phyloP scores from a whole-genome alignment of 2,888 invertebrate species.

The Morpho helenor region DNA sequence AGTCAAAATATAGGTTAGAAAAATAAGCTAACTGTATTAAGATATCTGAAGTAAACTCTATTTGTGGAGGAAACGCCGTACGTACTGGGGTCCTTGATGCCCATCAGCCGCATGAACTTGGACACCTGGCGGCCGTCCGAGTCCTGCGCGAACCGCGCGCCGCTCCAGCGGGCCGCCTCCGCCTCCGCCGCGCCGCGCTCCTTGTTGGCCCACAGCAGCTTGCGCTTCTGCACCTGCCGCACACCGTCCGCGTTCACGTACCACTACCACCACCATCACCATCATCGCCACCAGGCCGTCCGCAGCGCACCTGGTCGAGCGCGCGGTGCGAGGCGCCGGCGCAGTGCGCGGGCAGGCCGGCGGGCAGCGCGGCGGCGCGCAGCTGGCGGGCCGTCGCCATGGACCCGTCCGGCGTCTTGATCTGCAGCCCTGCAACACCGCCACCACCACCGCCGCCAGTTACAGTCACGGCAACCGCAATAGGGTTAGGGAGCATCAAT shows the following conservation, averaged over 20 bases:
- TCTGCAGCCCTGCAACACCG: conserved; percentile 59
- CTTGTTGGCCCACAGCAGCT: conserved; percentile 93
- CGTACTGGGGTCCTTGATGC: conserved; percentile 84
- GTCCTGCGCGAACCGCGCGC: conserved; percentile 93
- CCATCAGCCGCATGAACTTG: conserved; percentile 98
- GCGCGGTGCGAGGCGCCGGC: conserved; percentile 64
- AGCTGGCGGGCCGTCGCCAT: conserved; percentile 79
- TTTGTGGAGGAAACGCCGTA: not conserved
- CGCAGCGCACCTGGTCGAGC: conserved; percentile 81
- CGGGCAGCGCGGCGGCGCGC: conserved; percentile 59
- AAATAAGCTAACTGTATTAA: too few species aligned
- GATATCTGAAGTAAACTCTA: too few species aligned
- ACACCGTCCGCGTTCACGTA: not conserved
- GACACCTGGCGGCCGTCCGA: conserved; percentile 94
- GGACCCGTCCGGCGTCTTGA: conserved; percentile 73
- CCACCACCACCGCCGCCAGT: too few species aligned
- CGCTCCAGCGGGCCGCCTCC: conserved; percentile 85
- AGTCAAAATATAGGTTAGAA: too few species aligned
- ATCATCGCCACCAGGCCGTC: too few species aligned
- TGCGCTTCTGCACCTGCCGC: conserved; percentile 88
- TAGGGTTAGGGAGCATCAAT: too few species aligned
- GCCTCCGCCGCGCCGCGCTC: conserved; percentile 72
- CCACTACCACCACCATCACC: too few species aligned
- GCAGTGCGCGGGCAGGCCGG: conserved; percentile 40
- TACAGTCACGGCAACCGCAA: too few species aligned